Base-by-base conservation (phyloP, 1,140 invertebrate species). In the Hyles vespertilio region DNA sequence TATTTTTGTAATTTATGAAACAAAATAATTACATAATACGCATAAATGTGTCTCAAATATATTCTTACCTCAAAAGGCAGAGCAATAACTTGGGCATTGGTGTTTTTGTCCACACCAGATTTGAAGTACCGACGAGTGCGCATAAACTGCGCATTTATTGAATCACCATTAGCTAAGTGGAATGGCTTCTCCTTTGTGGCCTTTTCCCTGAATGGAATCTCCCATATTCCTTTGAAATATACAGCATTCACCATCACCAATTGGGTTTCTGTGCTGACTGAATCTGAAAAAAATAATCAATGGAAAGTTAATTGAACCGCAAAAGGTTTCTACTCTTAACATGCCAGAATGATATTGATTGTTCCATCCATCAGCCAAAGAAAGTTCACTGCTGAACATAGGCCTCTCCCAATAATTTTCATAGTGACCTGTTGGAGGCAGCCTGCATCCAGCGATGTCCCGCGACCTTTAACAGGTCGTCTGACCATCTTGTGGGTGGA, bases 181-280 rank as follows among this genome's bases (percentile, higher is more conserved):
- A 96, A 96, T 64, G 89, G 90, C 32, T 78, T 66, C 0, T 70
- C 33, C 6, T 58, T 64, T 1, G 94, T 95, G 0, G 70, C 58
- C 34, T 84, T 72, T 8, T 76, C 74, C 61, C 92, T 89, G 67
- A 96, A 96, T 6, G 91, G 82, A 1, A 89, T 87, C 51, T 92
- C 81, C 95, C 95, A 96, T 2, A 84, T 70, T 10, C 93, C 94
- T 77, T 95, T 95, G 84, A 96, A 96, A 70, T 94, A 95, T 11
- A 96, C 84, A 1, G 93, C 93, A 68, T 95, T 96, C 0, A 92
- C 92, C 4, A 96, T 71, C 0, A 96, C 69, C 8, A 94, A 54
- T 53, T 87, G 83, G 0, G 92, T 93, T n/a, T 89, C 80, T 0
- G 74, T 45, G 55, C 75, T 70, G 5, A 94, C 44, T 45, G 69